Evolutionary conservation across 2,888 invertebrate species (phyloP).

Genomic region (Adineta ricciae): DNA sequence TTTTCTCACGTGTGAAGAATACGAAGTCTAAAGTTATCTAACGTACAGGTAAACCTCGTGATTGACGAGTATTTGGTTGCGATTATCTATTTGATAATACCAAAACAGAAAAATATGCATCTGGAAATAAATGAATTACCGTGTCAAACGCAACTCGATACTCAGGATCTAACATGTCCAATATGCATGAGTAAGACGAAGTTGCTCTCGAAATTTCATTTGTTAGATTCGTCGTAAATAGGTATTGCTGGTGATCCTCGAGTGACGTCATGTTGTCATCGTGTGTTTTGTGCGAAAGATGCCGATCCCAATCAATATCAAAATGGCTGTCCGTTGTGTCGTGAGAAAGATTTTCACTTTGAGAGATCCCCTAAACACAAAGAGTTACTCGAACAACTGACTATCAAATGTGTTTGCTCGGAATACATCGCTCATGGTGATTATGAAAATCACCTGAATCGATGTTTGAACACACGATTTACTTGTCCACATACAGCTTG

Average conservation of each 20-base stretch:
- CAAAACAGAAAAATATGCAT: background rate
- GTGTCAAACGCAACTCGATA: background rate
- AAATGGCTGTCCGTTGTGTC: background rate
- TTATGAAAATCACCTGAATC: background rate
- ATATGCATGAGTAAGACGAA: background rate
- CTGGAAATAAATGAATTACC: background rate
- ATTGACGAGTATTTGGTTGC: background rate
- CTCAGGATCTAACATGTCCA: background rate
- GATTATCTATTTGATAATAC: too few species aligned
- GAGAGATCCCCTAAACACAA: background rate
- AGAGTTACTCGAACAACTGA: background rate
- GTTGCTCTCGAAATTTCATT: background rate
- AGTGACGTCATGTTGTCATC: background rate
- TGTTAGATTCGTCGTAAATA: background rate
- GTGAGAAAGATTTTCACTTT: background rate
- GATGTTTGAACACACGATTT: background rate
- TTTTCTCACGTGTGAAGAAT: background rate
- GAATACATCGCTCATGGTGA: background rate
- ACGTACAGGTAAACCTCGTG: background rate
- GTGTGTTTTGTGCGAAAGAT: background rate
- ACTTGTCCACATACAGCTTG: background rate
- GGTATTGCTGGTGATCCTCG: background rate
- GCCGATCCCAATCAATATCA: background rate
- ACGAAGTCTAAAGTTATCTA: background rate
- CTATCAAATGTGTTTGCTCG: background rate